These are phyloP conservation scores for Notothenia coriiceps DNA, from an alignment of 2,113 vertebrate genomes.

Conservation along the genomic window DNA sequence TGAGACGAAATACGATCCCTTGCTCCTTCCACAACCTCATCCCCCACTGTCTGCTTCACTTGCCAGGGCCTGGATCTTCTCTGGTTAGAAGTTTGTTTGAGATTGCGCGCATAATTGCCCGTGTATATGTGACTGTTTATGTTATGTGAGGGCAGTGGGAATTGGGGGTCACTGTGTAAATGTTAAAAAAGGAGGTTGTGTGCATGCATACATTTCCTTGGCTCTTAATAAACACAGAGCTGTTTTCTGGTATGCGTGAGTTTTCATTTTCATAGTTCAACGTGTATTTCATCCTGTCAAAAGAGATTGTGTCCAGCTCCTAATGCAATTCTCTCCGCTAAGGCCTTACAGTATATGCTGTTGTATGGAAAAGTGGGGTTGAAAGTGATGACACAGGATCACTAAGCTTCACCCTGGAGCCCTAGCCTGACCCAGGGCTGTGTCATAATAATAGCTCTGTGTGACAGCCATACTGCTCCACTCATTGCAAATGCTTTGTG, in stretches of 20 bases:
- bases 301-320: constrained; percentile 32
- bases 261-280: constrained; percentile 29
- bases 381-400: constrained; percentile 73
- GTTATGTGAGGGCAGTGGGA: constrained; percentile 14
- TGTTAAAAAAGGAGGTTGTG: constrained; percentile 31
- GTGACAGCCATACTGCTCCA: constrained; percentile 71
- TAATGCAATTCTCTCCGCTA: constrained; percentile 23
- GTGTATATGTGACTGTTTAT: constrained; percentile 53
- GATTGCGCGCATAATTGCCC: constrained; percentile 32
- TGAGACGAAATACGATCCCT: constrained; percentile 74
- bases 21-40: constrained; percentile 33
- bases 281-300: constrained; percentile 36
- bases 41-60: constrained; percentile 58
- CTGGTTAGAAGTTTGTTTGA: constrained; percentile 42
- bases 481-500: constrained; percentile 70
- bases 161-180: constrained; percentile 37
- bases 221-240: constrained; percentile 16
- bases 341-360: constrained; percentile 36
- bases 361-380: constrained; percentile 31
- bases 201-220: constrained; percentile 1
- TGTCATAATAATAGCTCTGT: constrained; percentile 74
- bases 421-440: constrained; percentile 60
- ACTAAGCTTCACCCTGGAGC: constrained; percentile 65
- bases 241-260: constrained; percentile 10
- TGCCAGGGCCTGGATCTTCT: constrained; percentile 63